These are phyloP conservation scores for Agrochola macilenta DNA, from an alignment of 2,888 invertebrate species.

Conservation along the genomic window DNA sequence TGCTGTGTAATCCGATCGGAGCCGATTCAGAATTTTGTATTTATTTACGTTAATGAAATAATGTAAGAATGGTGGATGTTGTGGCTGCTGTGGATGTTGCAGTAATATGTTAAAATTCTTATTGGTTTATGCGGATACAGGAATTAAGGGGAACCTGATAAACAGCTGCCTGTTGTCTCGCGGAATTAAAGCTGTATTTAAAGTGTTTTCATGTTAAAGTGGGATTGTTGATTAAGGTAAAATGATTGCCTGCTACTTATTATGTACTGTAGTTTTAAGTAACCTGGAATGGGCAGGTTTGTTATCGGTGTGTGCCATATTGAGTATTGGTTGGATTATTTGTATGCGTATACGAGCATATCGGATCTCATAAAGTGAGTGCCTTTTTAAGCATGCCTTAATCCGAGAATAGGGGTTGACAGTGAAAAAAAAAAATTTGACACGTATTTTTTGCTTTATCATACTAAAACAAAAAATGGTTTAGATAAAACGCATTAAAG, in stretches of 20 bases:
- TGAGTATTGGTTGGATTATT: not conserved
- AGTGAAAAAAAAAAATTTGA: too few species aligned
- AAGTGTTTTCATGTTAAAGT: slow-evolving; percentile 11
- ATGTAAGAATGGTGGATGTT: slow-evolving; percentile 53
- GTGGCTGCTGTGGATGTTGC: slow-evolving; percentile 24
- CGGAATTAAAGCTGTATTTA: slow-evolving; percentile 27
- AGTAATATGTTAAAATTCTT: slow-evolving; percentile 38
- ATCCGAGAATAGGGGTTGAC: not conserved
- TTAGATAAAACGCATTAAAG: too few species aligned
- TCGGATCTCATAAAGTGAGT: not conserved
- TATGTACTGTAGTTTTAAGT: not conserved
- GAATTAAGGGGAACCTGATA: slow-evolving; percentile 24
- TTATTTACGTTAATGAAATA: slow-evolving; percentile 63
- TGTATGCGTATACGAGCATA: not conserved
- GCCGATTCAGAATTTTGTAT: slow-evolving; percentile 61
- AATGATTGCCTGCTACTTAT: slow-evolving; percentile 13
- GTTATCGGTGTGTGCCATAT: not conserved
- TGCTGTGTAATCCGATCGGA: slow-evolving; percentile 70
- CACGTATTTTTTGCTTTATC: too few species aligned
- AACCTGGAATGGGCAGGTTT: not conserved
- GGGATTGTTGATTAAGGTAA: slow-evolving; percentile 33
- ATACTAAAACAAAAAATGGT: too few species aligned
- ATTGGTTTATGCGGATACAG: slow-evolving; percentile 25
- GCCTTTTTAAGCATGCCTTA: not conserved
- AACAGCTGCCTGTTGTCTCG: slow-evolving; percentile 32